Conservation (phyloP, 1,140 invertebrate genomes). For the Tetranychus urticae region DNA sequence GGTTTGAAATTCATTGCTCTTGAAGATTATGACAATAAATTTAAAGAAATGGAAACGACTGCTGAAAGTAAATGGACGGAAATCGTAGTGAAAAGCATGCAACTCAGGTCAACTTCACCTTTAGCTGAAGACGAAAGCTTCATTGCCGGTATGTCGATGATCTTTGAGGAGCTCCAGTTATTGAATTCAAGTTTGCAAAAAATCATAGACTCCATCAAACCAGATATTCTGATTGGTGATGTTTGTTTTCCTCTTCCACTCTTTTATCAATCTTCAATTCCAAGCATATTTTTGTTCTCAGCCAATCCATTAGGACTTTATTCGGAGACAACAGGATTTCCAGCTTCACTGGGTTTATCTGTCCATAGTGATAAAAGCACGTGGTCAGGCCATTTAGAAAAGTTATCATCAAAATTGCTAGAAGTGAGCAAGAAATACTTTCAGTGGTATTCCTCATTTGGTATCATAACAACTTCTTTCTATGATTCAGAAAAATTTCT, state of each 20-base stretch:
- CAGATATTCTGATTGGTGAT: not conserved
- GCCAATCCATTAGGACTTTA: not conserved
- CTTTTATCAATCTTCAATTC: not conserved
- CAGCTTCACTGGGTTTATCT: not conserved
- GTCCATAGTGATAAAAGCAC: not conserved
- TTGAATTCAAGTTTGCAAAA: not conserved
- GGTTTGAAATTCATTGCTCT: not conserved
- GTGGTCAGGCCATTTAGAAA: not conserved
- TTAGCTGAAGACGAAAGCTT: not conserved
- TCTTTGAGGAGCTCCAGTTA: too few species aligned
- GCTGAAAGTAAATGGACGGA: too few species aligned
- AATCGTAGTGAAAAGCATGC: too few species aligned
- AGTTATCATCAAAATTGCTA: too few species aligned
- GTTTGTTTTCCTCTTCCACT: not conserved
- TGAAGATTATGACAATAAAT: not conserved
- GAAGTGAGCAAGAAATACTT: too few species aligned
- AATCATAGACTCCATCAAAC: not conserved
- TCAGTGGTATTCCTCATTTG: not conserved
- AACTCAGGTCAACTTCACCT: too few species aligned
- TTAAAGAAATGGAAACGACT: too few species aligned
- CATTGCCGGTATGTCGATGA: too few species aligned
- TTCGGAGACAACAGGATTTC: not conserved
- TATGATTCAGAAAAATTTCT: not conserved
- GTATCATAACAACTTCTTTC: not conserved
- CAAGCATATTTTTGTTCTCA: not conserved